Evolutionary conservation across 1,140 invertebrate species (phyloP).

Genomic region (Pseudomyrmex sp.): DNA sequence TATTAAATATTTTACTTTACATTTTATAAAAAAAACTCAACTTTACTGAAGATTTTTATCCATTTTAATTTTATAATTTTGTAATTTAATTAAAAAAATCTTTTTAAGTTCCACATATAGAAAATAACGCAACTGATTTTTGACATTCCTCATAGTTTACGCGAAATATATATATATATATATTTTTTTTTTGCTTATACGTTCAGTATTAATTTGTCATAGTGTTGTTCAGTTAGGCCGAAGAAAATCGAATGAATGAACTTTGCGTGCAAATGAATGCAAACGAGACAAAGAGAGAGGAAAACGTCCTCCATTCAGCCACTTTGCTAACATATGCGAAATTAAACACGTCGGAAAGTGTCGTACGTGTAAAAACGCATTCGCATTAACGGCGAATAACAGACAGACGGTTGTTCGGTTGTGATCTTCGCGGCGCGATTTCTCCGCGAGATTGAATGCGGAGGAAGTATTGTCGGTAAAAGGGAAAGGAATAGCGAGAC

Average conservation of each 20-base stretch:
- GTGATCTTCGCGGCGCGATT: constrained; percentile 66
- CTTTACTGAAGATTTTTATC: too few relatives aligned
- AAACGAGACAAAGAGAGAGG: background rate
- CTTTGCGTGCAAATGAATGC: constrained; percentile 22
- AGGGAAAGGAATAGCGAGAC: constrained; percentile 60
- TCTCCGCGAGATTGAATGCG: constrained; percentile 46
- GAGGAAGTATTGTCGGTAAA: constrained; percentile 61
- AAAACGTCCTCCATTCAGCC: constrained; percentile 20
- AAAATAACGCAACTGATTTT: background rate
- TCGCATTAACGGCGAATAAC: constrained; percentile 6
- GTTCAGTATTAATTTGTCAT: background rate
- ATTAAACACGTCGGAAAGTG: constrained; percentile 63
- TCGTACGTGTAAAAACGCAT: background rate
- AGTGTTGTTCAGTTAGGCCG: background rate
- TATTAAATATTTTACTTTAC: too few relatives aligned
- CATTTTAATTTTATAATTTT: too few relatives aligned
- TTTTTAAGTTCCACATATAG: background rate
- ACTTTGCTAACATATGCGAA: constrained; percentile 68
- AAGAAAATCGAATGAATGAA: background rate
- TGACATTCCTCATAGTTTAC: background rate
- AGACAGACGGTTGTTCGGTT: constrained; percentile 17
- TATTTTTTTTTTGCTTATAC: background rate
- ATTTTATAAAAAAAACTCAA: too few relatives aligned
- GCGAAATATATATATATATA: background rate
- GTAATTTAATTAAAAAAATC: background rate